These are phyloP conservation scores for Lutraria lutraria DNA, from an alignment of 2,888 invertebrate genomes.

Conservation along the genomic window DNA sequence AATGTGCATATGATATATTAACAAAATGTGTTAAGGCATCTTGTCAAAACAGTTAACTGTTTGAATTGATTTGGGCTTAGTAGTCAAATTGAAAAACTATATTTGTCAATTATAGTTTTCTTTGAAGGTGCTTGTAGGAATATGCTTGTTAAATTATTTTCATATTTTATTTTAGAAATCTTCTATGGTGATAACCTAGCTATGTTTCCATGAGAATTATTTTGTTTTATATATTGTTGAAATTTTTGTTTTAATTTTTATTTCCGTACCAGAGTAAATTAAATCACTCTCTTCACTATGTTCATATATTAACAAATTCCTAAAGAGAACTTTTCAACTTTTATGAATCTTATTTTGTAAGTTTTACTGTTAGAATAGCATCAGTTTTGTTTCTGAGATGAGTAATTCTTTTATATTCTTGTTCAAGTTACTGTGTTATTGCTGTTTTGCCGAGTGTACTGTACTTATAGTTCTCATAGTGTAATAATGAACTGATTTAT, in stretches of 20 bases:
- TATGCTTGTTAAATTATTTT: slow-evolving; percentile 22
- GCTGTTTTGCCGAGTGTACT: not conserved
- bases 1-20: no score
- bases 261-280: not conserved
- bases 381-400: not conserved
- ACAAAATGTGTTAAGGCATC: no score
- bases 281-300: not conserved
- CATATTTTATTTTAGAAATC: slow-evolving; percentile 18
- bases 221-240: slow-evolving; percentile 6
- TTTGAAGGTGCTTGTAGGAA: not conserved
- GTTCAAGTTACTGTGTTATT: not conserved
- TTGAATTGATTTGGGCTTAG: not conserved
- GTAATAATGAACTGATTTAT: no score
- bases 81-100: not conserved
- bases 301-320: not conserved
- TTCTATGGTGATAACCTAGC: not conserved
- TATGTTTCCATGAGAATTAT: not conserved
- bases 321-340: not conserved
- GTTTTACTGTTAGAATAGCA: not conserved
- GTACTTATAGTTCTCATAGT: not conserved
- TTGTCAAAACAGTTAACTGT: not conserved
- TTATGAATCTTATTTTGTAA: not conserved
- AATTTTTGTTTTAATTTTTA: slow-evolving; percentile 9
- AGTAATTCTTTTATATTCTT: not conserved
- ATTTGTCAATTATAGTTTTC: not conserved